These are phyloP conservation scores for Poliocrania exsul DNA, from an alignment of 2,797 vertebrate genomes.

Conservation along the genomic window DNA sequence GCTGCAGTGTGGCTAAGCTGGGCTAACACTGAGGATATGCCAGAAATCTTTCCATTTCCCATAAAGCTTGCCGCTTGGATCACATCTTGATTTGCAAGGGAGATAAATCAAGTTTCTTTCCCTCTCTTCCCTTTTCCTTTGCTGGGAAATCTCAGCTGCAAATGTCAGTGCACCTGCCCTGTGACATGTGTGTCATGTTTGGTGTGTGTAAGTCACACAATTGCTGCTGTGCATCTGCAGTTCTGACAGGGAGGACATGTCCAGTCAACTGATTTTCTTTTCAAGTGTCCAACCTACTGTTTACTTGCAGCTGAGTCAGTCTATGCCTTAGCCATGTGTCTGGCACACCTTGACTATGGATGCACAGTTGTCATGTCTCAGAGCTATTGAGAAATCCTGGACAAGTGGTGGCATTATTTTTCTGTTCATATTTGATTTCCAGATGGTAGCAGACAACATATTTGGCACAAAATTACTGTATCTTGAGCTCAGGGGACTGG, in stretches of 20 bases:
- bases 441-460: background rate
- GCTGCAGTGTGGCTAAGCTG: background rate
- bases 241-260: background rate
- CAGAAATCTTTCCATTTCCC: background rate
- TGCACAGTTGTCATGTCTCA: background rate
- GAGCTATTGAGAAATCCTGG: background rate
- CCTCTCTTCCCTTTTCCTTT: background rate
- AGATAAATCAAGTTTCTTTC: background rate
- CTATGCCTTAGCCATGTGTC: background rate
- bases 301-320: background rate
- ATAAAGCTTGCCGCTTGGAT: background rate
- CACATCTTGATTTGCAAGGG: background rate
- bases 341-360: background rate
- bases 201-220: background rate
- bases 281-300: rapidly evolving
- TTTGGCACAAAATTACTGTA: background rate
- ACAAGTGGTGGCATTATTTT: background rate
- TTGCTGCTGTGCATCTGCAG: background rate
- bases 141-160: background rate
- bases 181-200: rapidly evolving
- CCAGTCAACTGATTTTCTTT: background rate
- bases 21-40: background rate
- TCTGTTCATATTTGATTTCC: background rate
- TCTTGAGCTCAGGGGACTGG: background rate
- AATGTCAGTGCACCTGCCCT: rapidly evolving